Conservation (phyloP, 2,888 invertebrate species). For the Calameuta pallipes region DNA sequence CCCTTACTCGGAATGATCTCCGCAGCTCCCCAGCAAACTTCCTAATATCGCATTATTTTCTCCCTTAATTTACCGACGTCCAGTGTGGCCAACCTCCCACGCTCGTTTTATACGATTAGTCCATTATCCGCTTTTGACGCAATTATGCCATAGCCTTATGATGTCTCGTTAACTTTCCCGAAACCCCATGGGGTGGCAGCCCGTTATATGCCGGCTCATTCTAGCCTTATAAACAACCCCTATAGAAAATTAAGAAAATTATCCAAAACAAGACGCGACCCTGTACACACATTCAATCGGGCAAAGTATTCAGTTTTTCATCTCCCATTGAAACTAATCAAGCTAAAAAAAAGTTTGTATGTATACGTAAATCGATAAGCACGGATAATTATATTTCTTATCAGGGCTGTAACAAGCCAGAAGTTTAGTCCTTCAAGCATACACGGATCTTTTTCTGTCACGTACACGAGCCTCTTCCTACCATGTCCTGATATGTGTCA, state of each 20-base stretch:
- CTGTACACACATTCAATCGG: background rate
- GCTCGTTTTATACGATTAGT: conserved; percentile 42
- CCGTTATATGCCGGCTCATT: background rate
- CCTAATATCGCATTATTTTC: conserved; percentile 41
- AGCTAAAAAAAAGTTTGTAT: background rate
- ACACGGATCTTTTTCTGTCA: conserved; percentile 31
- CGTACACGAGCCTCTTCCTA: conserved; percentile 28
- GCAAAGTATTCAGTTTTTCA: background rate
- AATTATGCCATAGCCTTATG: conserved; percentile 49
- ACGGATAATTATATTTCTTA: conserved; percentile 17
- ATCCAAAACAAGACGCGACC: background rate
- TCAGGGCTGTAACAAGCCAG: conserved; percentile 49
- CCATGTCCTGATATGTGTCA: conserved; percentile 19
- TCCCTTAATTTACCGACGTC: conserved; percentile 44
- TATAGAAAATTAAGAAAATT: background rate
- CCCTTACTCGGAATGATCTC: conserved; percentile 1
- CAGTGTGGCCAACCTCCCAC: conserved; percentile 6
- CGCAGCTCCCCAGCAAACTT: conserved; percentile 11
- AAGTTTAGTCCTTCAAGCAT: conserved; percentile 38
- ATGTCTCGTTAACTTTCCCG: conserved; percentile 47
- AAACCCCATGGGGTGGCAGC: conserved; percentile 24
- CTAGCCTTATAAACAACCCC: background rate
- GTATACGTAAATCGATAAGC: background rate
- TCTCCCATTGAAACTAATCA: background rate
- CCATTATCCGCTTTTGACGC: conserved; percentile 51